Percentiles rank a stretch among this genome's conserved stretches.
Evolutionary conservation across 1,140 invertebrate species (phyloP).

Genomic region (Ridgeia piscesae): DNA sequence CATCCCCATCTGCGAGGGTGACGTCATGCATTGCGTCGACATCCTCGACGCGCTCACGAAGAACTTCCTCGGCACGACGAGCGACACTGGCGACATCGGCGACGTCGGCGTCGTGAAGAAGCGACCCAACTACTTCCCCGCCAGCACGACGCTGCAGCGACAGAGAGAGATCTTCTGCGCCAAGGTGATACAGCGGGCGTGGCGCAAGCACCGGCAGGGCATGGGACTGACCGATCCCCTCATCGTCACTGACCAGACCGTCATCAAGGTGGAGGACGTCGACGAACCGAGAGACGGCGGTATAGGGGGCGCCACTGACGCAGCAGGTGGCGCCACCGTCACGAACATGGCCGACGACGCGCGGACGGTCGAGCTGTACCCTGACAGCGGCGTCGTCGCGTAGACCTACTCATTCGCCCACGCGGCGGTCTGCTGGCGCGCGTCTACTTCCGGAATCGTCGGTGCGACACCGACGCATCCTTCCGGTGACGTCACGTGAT

Average conservation of each 20-base stretch:
- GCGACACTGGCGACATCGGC: constrained; percentile 71
- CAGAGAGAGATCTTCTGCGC: constrained; percentile 96
- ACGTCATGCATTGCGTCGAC: constrained; percentile 96
- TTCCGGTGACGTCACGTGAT: background rate
- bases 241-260: constrained; percentile 28
- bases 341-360: constrained; percentile 20
- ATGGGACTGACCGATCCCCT: constrained; percentile 17
- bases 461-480: background rate
- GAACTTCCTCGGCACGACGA: constrained; percentile 89
- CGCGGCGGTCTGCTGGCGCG: background rate
- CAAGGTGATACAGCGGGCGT: constrained; percentile 89
- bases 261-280: constrained; percentile 11
- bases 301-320: constrained; percentile 22
- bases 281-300: constrained; percentile 23
- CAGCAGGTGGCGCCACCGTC: constrained; percentile 27
- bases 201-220: constrained; percentile 58
- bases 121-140: constrained; percentile 73
- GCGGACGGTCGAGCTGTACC: constrained; percentile 46
- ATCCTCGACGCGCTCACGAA: constrained; percentile 88
- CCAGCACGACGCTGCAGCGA: constrained; percentile 89
- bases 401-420: constrained; percentile 18
- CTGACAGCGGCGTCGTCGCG: constrained; percentile 54
- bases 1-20: constrained; percentile 95
- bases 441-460: background rate
- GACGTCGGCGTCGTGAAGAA: constrained; percentile 23